Percentiles rank a stretch among this genome's conserved stretches.
Conservation (phyloP, 1,140 invertebrate species). For the Aradophagus sp. region DNA sequence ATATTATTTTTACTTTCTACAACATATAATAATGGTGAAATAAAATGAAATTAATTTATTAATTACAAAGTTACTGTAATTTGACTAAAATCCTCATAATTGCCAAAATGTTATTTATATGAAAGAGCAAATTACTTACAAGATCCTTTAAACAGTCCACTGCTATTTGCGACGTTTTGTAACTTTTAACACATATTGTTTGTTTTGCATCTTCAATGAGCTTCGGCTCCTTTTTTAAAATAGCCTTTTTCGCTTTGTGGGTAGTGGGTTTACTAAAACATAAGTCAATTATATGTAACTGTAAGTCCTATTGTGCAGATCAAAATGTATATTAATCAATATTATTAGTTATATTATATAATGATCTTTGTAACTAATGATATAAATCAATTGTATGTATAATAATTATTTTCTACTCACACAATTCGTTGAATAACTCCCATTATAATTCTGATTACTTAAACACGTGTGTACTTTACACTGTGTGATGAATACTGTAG, state of each 20-base stretch:
- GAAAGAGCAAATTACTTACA: slow-evolving; percentile 71
- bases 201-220: slow-evolving; percentile 91
- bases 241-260: slow-evolving; percentile 88
- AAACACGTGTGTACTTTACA: too few species aligned
- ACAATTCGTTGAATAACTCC: slow-evolving; percentile 70
- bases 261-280: slow-evolving; percentile 88
- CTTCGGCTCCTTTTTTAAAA: slow-evolving; percentile 89
- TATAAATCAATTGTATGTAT: too few species aligned
- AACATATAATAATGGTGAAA: slow-evolving; percentile 5
- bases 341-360: slow-evolving; percentile 8
- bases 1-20: slow-evolving; percentile 7
- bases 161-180: slow-evolving; percentile 86
- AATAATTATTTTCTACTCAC: slow-evolving; percentile 70
- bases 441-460: slow-evolving; percentile 59
- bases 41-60: neutral
- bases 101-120: neutral
- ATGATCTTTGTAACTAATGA: too few species aligned
- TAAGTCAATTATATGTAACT: neutral
- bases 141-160: slow-evolving; percentile 90
- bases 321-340: slow-evolving; percentile 13
- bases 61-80: neutral
- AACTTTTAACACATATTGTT: slow-evolving; percentile 89
- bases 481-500: too few species aligned
- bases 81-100: too few species aligned
- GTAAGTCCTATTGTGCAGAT: too few species aligned